phyloP scores from a whole-genome alignment of 2,888 invertebrate genomes.

The Drosophila kanekoi region DNA sequence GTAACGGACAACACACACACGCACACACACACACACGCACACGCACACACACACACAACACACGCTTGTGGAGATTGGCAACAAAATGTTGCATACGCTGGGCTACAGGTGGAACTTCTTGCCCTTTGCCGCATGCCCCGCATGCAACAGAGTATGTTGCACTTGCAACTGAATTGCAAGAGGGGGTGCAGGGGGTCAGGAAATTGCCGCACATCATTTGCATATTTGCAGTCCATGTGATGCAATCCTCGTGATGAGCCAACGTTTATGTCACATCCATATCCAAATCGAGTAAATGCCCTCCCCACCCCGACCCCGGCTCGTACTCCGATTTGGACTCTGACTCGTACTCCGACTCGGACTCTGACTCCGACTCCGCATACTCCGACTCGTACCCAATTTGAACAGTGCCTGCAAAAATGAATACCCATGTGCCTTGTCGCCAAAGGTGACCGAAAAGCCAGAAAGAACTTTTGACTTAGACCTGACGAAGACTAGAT shows the following conservation, averaged over 20 bases:
- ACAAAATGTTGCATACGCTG: constrained; percentile 24
- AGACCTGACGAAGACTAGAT: background rate
- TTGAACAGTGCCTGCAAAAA: constrained; percentile 5
- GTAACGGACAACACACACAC: constrained; percentile 21
- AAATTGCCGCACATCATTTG: constrained; percentile 58
- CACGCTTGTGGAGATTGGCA: background rate
- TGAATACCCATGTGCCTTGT: constrained; percentile 11
- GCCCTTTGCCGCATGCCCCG: background rate
- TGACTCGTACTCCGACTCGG: too few species aligned
- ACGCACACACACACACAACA: constrained; percentile 5
- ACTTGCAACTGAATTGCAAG: background rate
- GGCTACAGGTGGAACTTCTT: constrained; percentile 58
- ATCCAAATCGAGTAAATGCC: constrained; percentile 21
- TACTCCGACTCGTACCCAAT: too few species aligned
- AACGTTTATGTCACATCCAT: constrained; percentile 56
- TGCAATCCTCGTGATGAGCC: background rate
- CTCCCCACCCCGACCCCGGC: too few species aligned
- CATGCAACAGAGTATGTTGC: constrained; percentile 23
- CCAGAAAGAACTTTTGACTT: background rate
- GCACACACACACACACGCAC: constrained; percentile 1
- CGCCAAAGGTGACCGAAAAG: background rate
- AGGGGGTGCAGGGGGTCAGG: background rate
- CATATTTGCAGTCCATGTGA: constrained; percentile 40
- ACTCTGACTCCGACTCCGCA: background rate
- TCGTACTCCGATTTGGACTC: too few species aligned